Percentiles rank a stretch among this genome's conserved stretches.
phyloP scores from a whole-genome alignment of 2,888 invertebrate genomes.

The Octodonta nipae region DNA sequence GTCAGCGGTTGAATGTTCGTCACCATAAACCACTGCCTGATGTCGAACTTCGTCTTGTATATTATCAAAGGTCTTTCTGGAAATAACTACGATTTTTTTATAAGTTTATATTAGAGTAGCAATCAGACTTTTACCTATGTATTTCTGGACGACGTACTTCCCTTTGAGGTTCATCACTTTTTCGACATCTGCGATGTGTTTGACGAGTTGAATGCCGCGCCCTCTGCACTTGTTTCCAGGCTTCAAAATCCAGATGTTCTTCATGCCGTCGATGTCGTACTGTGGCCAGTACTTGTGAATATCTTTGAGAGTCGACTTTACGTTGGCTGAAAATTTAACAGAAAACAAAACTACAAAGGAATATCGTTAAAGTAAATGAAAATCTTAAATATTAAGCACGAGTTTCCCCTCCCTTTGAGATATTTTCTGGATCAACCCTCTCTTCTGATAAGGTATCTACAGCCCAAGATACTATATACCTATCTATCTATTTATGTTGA shows the following conservation, averaged over 20 bases:
- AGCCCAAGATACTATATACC: too few relatives aligned
- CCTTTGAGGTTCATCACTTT: slow-evolving; percentile 53
- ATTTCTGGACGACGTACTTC: slow-evolving; percentile 87
- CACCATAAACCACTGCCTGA: slow-evolving; percentile 88
- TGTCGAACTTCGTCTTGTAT: slow-evolving; percentile 86
- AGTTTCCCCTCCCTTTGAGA: too few relatives aligned
- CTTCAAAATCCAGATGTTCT: slow-evolving; percentile 89
- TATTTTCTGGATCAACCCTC: too few relatives aligned
- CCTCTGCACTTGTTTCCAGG: slow-evolving; percentile 89
- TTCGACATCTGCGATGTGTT: slow-evolving; percentile 74
- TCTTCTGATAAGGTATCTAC: too few relatives aligned
- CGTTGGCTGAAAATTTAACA: too few relatives aligned
- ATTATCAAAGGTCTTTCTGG: slow-evolving; percentile 77
- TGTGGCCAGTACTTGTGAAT: slow-evolving; percentile 68
- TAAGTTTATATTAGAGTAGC: too few relatives aligned
- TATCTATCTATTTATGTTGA: too few relatives aligned
- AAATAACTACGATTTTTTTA: slow-evolving; percentile 26
- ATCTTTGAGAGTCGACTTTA: slow-evolving; percentile 49
- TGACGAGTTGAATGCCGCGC: slow-evolving; percentile 75
- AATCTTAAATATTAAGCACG: too few relatives aligned
- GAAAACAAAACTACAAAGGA: too few relatives aligned
- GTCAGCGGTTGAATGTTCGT: slow-evolving; percentile 81
- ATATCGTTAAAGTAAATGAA: too few relatives aligned
- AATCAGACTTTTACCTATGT: slow-evolving; percentile 63
- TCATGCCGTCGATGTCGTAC: slow-evolving; percentile 67